These are phyloP conservation scores for Oreochromis aureus DNA, from an alignment of 2,113 vertebrate species.

Conservation along the genomic window DNA sequence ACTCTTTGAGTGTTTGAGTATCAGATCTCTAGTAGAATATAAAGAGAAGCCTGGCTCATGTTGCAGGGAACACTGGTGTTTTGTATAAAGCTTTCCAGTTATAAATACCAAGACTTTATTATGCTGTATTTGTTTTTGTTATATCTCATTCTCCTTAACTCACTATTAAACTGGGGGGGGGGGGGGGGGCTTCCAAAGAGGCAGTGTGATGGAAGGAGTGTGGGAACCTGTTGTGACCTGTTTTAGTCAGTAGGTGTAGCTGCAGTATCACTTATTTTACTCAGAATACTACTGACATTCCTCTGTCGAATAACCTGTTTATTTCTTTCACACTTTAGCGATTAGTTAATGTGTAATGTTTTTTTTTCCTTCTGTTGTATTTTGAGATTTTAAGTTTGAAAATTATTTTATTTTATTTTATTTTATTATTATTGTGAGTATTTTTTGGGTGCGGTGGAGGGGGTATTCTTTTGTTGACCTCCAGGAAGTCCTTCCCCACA, in stretches of 20 bases:
- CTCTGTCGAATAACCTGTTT: background rate
- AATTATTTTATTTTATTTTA: background rate
- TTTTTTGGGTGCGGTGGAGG: constrained; percentile 24
- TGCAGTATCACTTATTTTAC: constrained; percentile 1
- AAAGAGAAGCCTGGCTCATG: background rate
- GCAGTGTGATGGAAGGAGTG: background rate
- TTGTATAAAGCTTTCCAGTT: background rate
- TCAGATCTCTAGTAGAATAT: background rate
- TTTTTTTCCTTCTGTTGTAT: background rate
- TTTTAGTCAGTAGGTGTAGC: constrained; percentile 57
- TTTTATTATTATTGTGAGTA: background rate
- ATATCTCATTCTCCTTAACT: background rate
- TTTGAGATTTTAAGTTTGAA: background rate
- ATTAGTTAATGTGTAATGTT: background rate
- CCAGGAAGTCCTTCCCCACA: constrained; percentile 71
- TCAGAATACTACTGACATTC: background rate
- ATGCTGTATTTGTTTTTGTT: background rate
- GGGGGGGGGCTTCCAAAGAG: background rate
- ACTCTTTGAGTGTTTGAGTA: background rate
- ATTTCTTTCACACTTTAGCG: background rate
- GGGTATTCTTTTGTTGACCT: constrained; percentile 54
- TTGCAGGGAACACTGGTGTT: background rate
- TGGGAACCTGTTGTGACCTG: background rate
- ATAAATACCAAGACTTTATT: background rate
- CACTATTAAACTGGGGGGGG: background rate